Conservation (phyloP, 1,140 invertebrate genomes). For the Zaprionus ghesquierei region DNA sequence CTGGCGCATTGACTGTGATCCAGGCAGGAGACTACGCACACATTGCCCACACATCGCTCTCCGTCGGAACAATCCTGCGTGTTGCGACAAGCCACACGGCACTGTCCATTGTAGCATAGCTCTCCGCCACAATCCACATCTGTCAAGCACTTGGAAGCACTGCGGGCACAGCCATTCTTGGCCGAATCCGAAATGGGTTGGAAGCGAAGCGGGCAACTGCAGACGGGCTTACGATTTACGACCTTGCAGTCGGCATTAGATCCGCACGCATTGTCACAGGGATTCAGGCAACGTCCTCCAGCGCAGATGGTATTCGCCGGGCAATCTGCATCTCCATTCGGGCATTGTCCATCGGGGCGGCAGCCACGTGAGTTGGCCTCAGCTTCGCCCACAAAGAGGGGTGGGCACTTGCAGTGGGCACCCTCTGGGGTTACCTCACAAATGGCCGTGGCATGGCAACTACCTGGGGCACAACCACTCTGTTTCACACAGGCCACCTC, state of each 20-base stretch:
- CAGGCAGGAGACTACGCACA: conserved; percentile 90
- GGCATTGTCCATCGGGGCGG: conserved; percentile 88
- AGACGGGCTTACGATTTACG: conserved; percentile 88
- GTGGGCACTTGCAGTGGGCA: conserved; percentile 89
- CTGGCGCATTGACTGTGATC: conserved; percentile 91
- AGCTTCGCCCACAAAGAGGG: conserved; percentile 89
- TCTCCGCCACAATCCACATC: conserved; percentile 91
- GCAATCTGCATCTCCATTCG: conserved; percentile 89
- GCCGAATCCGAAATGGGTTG: conserved; percentile 85
- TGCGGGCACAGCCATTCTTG: conserved; percentile 89
- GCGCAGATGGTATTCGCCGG: conserved; percentile 89
- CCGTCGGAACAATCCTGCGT: conserved; percentile 90
- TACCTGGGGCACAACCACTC: conserved; percentile 89
- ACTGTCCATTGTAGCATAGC: conserved; percentile 91
- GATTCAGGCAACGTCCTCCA: conserved; percentile 88
- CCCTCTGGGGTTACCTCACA: conserved; percentile 88
- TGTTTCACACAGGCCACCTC: conserved; percentile 89
- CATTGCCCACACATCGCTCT: conserved; percentile 90
- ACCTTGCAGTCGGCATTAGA: conserved; percentile 90
- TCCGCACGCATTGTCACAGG: conserved; percentile 90
- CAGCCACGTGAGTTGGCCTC: conserved; percentile 89
- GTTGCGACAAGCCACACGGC: conserved; percentile 91
- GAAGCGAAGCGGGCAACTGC: conserved; percentile 89
- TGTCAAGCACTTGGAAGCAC: conserved; percentile 85
- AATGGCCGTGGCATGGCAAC: conserved; percentile 91